phyloP scores from a whole-genome alignment of 2,797 vertebrate species.

The Pangasius macronema region DNA sequence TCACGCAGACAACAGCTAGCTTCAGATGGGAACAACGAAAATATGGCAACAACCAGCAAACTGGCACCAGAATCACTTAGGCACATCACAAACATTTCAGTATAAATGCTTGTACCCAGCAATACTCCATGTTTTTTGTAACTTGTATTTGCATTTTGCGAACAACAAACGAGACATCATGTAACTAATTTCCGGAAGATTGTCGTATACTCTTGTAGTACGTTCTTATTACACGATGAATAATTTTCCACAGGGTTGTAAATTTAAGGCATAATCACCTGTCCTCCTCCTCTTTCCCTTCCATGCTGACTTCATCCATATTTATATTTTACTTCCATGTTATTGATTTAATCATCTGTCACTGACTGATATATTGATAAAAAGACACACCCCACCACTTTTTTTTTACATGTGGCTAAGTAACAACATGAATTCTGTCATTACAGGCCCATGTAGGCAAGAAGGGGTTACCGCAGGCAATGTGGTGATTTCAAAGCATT shows the following conservation, averaged over 20 bases:
- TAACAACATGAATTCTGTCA: slow-evolving; percentile 28
- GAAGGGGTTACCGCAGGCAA: slow-evolving; percentile 3
- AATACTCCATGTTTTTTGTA: neutral
- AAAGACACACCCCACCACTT: slow-evolving; percentile 3
- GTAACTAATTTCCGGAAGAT: no score
- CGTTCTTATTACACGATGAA: no score
- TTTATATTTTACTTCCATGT: neutral
- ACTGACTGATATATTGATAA: slow-evolving; percentile 39
- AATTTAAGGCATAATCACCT: slow-evolving; percentile 20
- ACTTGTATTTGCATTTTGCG: neutral
- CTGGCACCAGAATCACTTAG: neutral
- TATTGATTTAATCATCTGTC: slow-evolving; percentile 41
- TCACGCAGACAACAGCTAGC: neutral
- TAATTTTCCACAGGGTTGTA: neutral
- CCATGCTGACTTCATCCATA: slow-evolving; percentile 28
- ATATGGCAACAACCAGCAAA: neutral
- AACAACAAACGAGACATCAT: no score
- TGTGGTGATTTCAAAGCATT: slow-evolving; percentile 37
- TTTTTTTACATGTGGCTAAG: slow-evolving; percentile 31
- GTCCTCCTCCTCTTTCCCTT: neutral
- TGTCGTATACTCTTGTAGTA: no score
- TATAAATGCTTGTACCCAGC: neutral
- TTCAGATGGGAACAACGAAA: neutral
- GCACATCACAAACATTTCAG: neutral
- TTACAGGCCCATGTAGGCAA: slow-evolving; percentile 21